Evolutionary conservation across 2,113 vertebrate genomes (phyloP).

Genomic region (Astatoreochromis straeleni): DNA sequence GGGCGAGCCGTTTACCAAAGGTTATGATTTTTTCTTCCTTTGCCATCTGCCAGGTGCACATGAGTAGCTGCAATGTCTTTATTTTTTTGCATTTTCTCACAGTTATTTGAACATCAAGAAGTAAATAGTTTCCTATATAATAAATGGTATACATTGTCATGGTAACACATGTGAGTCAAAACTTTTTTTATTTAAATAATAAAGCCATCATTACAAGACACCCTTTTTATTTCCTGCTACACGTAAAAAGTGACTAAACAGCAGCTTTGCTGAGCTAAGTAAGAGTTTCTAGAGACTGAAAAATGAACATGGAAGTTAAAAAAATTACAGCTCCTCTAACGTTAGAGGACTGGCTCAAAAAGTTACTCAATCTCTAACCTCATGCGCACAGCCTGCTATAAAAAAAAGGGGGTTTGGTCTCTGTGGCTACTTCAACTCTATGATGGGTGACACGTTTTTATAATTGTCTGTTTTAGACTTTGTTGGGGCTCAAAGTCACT

Average conservation of each 20-base stretch:
- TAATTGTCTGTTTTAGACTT: neutral
- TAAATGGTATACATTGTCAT: neutral
- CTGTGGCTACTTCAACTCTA: neutral
- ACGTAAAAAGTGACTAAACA: neutral
- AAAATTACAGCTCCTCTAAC: neutral
- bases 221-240: neutral
- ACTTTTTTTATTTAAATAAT: neutral
- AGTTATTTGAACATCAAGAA: neutral
- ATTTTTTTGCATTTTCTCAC: neutral
- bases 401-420: neutral
- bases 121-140: neutral
- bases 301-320: neutral
- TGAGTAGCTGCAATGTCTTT: neutral
- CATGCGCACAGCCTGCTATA: neutral
- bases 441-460: neutral
- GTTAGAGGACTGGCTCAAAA: neutral
- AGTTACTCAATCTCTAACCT: neutral
- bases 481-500: neutral
- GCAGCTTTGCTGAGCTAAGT: neutral
- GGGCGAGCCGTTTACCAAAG: neutral
- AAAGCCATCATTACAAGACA: neutral
- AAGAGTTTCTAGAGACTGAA: neutral
- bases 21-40: neutral
- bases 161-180: neutral
- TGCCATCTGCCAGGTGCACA: neutral